Conservation (phyloP, 2,888 invertebrate genomes). For the Ornithoptera priamus region DNA sequence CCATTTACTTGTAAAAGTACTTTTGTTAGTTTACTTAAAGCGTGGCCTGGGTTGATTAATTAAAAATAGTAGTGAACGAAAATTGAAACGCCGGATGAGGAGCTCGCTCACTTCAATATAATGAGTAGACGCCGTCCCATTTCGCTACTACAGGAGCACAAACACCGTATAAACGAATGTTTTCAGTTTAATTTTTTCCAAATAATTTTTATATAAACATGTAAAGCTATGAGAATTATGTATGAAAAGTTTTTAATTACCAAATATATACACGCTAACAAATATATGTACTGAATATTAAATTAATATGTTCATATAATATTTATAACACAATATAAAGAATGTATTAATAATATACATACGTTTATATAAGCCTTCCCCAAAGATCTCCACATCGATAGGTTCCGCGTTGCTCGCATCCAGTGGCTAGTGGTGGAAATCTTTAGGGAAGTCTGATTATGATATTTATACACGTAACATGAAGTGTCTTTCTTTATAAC, state of each 20-base stretch:
- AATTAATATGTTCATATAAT: too few relatives aligned
- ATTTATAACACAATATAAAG: too few relatives aligned
- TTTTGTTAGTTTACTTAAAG: neutral
- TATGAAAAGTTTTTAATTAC: neutral
- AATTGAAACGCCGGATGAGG: constrained; percentile 11
- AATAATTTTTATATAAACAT: neutral
- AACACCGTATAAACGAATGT: constrained; percentile 6
- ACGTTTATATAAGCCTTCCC: too few relatives aligned
- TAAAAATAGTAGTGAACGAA: constrained; percentile 17
- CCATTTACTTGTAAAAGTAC: neutral
- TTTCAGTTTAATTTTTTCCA: constrained; percentile 9
- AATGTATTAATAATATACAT: too few relatives aligned
- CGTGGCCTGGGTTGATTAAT: constrained; percentile 13
- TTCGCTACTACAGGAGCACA: constrained; percentile 1
- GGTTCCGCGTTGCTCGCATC: too few relatives aligned
- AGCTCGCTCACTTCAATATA: constrained; percentile 17
- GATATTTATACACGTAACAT: too few relatives aligned
- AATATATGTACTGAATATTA: too few relatives aligned
- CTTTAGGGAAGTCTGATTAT: too few relatives aligned
- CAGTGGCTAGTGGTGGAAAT: too few relatives aligned
- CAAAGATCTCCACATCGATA: too few relatives aligned
- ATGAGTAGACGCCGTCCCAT: constrained; percentile 15
- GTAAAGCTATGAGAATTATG: neutral
- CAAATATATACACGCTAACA: neutral
- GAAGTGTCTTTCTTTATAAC: too few relatives aligned